These are phyloP conservation scores for Anolis apletophallus DNA, from an alignment of 2,797 vertebrate genomes.

Conservation along the genomic window DNA sequence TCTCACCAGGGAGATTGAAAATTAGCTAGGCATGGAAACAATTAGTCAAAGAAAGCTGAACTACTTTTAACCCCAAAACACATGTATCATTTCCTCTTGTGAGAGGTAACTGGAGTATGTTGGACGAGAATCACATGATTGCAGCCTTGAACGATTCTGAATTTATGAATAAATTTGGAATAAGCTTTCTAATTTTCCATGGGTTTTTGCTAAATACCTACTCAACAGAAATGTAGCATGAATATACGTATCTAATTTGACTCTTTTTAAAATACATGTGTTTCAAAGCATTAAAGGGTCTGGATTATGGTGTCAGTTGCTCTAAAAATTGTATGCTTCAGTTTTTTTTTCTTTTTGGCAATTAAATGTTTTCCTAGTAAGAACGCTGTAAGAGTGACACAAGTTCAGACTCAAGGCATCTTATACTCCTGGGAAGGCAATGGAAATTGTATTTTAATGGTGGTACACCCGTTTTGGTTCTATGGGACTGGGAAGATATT, in stretches of 20 bases:
- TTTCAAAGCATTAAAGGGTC: neutral
- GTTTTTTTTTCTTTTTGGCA: neutral
- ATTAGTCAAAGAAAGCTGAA: constrained; percentile 37
- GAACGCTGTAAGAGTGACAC: neutral
- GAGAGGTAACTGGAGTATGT: neutral
- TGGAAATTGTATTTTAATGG: neutral
- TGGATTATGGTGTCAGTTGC: neutral
- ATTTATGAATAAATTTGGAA: constrained; percentile 19
- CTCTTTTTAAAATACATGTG: neutral
- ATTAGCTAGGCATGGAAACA: constrained; percentile 11
- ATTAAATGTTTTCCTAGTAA: neutral
- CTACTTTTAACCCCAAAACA: constrained; percentile 27
- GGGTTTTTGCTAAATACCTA: neutral
- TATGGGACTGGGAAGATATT: neutral
- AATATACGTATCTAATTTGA: constrained; percentile 3
- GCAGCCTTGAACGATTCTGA: neutral
- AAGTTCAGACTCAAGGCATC: neutral
- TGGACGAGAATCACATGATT: neutral
- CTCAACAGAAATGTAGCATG: neutral
- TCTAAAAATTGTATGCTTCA: neutral
- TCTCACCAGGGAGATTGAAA: neutral
- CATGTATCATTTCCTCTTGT: neutral
- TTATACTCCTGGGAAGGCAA: neutral
- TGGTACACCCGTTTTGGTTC: neutral
- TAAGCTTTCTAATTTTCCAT: constrained; percentile 8